phyloP scores from a whole-genome alignment of 2,113 vertebrate genomes.

The Zapus hudsonius region DNA sequence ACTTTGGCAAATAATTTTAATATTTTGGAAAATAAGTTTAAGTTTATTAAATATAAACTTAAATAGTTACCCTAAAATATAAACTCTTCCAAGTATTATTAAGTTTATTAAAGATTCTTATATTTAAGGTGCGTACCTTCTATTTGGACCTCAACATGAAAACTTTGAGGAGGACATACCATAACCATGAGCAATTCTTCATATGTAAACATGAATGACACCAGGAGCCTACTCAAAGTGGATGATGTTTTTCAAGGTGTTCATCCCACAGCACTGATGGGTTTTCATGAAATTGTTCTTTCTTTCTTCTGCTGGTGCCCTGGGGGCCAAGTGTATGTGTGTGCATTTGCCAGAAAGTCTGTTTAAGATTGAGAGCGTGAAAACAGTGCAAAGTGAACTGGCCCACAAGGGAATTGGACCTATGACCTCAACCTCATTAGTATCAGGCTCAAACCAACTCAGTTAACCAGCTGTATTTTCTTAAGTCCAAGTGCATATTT shows the following conservation, averaged over 20 bases:
- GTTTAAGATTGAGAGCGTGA: conserved; percentile 58
- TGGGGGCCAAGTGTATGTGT: neutral
- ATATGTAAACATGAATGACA: conserved; percentile 24
- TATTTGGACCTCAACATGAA: neutral
- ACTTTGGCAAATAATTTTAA: conserved; percentile 48
- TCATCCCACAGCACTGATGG: neutral
- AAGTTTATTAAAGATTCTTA: conserved; percentile 5
- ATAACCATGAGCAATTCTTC: conserved; percentile 13
- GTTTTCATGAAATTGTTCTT: conserved; percentile 33
- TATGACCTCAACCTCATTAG: conserved; percentile 67
- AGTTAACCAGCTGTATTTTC: conserved; percentile 63
- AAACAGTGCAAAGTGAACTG: conserved; percentile 58
- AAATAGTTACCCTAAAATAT: conserved; percentile 22
- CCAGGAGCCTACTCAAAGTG: neutral
- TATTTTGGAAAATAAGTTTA: neutral
- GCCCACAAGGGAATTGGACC: conserved; percentile 20
- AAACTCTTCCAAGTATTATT: neutral
- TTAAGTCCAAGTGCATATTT: conserved; percentile 56
- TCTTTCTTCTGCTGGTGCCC: conserved; percentile 19
- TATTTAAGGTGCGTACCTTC: neutral
- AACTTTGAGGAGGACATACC: neutral
- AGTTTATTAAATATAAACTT: conserved; percentile 10
- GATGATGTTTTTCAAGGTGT: conserved; percentile 32
- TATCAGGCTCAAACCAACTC: conserved; percentile 26
- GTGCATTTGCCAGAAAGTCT: conserved; percentile 59